Evolutionary conservation across 1,140 invertebrate genomes (phyloP), one percentile per base, ranked within the genome.

Genomic region (Megalopta genalis): DNA sequence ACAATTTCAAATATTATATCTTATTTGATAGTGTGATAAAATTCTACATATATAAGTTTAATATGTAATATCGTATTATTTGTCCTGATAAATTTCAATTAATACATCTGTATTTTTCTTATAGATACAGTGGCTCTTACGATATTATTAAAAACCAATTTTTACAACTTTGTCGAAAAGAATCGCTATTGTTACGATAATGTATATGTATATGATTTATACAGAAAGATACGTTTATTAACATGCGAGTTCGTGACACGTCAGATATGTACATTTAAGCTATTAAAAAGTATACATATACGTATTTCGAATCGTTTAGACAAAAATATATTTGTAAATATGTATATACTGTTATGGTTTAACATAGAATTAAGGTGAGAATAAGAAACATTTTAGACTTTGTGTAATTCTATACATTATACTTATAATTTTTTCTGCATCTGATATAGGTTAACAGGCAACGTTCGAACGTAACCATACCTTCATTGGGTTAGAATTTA

Each of bases 381-480:
- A 46, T 71, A 70, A 42, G 39, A 46, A 21, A 37, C 23, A 18
- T 0, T 14, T 63, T 77, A 46, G 18, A 25, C 39, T 52, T 16
- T 7, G 12, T 39, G 62, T 7, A 8, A 14, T 46, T n/a, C 6
- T 49, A 25, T 57, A 7, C 7, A n/a, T 9, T 21, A 8, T 21
- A 10, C 25, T 37, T 42, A 25, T 32, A 39, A 49, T 39, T 62
- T 25, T 49, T 77, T 39, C 27, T 42, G n/a, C 7, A 18, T 32
- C 60, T 65, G 0, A 71, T 84, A 68, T 18, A 84, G 77, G 63
- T 84, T 85, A 85, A n/a, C 21, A 37, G 42, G 10, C 67, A 25
- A 21, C 39, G 16, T 25, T 70, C 66, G 37, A 64, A 65, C 80
- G 21, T 49, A 62, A 46, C 46, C 65, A 46, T 46, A 68, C 37